phyloP scores from a whole-genome alignment of 2,888 invertebrate genomes.

The Ferdinandea cuprea region DNA sequence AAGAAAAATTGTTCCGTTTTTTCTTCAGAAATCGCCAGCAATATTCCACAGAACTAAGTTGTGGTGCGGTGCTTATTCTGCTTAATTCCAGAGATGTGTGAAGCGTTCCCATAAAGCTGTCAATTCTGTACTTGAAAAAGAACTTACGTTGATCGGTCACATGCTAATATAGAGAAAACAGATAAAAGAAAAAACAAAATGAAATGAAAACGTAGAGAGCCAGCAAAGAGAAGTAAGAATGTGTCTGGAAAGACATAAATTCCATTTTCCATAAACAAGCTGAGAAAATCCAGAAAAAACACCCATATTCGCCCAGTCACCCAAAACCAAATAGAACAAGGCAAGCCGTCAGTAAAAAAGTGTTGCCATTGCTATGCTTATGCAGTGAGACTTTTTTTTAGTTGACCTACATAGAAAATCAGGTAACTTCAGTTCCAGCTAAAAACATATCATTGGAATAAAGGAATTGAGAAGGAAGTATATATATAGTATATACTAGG shows the following conservation, averaged over 20 bases:
- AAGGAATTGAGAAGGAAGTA: too few relatives aligned
- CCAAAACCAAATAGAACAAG: slow-evolving; percentile 34
- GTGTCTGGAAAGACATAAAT: slow-evolving; percentile 58
- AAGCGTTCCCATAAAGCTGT: slow-evolving; percentile 54
- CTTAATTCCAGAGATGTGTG: slow-evolving; percentile 19
- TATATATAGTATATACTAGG: too few relatives aligned
- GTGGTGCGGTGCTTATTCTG: neutral
- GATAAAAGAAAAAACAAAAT: neutral
- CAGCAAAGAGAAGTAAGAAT: slow-evolving; percentile 26
- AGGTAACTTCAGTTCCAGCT: neutral
- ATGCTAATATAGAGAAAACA: slow-evolving; percentile 25
- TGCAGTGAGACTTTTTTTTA: neutral
- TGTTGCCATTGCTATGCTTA: slow-evolving; percentile 23
- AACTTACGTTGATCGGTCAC: slow-evolving; percentile 51
- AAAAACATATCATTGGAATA: too few relatives aligned
- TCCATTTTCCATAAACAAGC: slow-evolving; percentile 65
- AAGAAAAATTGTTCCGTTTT: slow-evolving; percentile 46
- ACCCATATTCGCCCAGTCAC: slow-evolving; percentile 25
- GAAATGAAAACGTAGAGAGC: too few relatives aligned
- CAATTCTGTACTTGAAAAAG: slow-evolving; percentile 46
- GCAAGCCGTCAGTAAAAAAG: neutral
- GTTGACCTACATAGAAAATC: neutral
- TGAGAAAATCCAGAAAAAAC: slow-evolving; percentile 40
- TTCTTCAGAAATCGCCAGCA: slow-evolving; percentile 29
- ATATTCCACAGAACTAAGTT: slow-evolving; percentile 32